Base-by-base conservation (phyloP, 2,113 vertebrate species). In the Pangasianodon gigas region DNA sequence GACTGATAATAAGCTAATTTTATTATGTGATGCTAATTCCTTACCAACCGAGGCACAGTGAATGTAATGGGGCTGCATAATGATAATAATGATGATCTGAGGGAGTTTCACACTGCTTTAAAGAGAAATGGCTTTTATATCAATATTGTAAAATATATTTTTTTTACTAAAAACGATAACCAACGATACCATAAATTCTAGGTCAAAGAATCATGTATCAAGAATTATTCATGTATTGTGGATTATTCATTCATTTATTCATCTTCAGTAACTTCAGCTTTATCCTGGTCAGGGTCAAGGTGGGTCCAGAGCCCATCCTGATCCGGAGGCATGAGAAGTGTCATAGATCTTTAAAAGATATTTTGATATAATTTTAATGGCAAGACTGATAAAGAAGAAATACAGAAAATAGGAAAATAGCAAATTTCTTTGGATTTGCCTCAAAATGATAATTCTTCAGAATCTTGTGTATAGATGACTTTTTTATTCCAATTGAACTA, bases 1-100 rank as follows among this genome's bases (percentile, higher is more conserved):
- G 54, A 83, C 3, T 58, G n/a, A 83, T 58, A 83, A 83, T 41
- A 21, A 37, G 81, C 21, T 83, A 24, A 41, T 41, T 83, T 41
- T 37, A 83, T 58, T 83, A 83, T 58, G 81, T 83, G 81, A 41
- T 41, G 52, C n/a, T 58, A 58, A 83, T 83, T 32, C 52, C 18
- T 58, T 37, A 37, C 18, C 29, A 32, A 16, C 14, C 14, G 58
- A 37, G 52, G 19, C 52, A 11, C 81, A 56, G n/a, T 21, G 18
- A 24, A 41, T 41, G 32, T 21, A 32, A 41, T 2, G 32, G 54
- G 18, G n/a, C 54, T 83, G 18, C 52, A 41, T 41, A 41, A 80
- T 56, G 54, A 18, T 56, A 19, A 56, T 56, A 16, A 29, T 80
- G 77, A 77, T 48, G 77, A 82, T n/a, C 48, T n/a, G n/a, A 54